A percentile compares a stretch with the other conserved stretches of the same genome.
phyloP scores from a whole-genome alignment of 2,888 invertebrate species.

The Drosophila ezoana region DNA sequence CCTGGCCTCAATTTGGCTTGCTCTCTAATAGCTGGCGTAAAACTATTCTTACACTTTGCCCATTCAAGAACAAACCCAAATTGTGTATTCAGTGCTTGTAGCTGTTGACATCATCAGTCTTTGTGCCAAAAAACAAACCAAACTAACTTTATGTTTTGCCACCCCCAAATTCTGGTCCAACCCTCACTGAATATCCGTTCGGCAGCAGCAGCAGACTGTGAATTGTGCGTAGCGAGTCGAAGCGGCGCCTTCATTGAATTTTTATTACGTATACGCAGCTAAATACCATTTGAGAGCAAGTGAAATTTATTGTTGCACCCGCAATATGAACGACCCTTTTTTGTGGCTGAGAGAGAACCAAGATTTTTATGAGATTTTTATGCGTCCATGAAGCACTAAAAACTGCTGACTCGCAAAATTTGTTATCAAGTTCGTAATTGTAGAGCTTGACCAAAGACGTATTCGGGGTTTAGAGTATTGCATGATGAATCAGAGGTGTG shows the following conservation, averaged over 20 bases:
- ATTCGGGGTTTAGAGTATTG: not conserved
- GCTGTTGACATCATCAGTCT: slow-evolving; percentile 48
- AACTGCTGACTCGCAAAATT: slow-evolving; percentile 10
- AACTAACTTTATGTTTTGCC: slow-evolving; percentile 3
- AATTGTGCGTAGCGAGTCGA: slow-evolving; percentile 51
- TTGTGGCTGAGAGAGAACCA: slow-evolving; percentile 2
- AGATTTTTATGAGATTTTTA: slow-evolving; percentile 10
- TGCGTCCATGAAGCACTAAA: slow-evolving; percentile 9
- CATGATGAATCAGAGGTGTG: not conserved
- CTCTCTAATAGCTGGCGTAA: not conserved
- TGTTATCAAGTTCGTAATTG: not conserved
- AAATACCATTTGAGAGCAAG: slow-evolving; percentile 18
- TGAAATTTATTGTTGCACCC: slow-evolving; percentile 16
- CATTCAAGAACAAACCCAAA: slow-evolving; percentile 6
- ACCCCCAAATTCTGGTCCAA: slow-evolving; percentile 12
- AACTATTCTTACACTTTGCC: slow-evolving; percentile 3
- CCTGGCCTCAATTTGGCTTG: slow-evolving; percentile 35
- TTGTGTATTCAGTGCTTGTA: slow-evolving; percentile 1
- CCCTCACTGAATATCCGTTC: slow-evolving; percentile 17
- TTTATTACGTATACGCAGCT: slow-evolving; percentile 58
- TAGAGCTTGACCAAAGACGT: slow-evolving; percentile 2
- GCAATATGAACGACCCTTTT: slow-evolving; percentile 16
- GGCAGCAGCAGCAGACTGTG: slow-evolving; percentile 22
- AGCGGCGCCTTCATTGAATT: slow-evolving; percentile 52
- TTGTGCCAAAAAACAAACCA: slow-evolving; percentile 30